Evolutionary conservation across 2,113 vertebrate species (phyloP).

Genomic region (Aptenodytes patagonicus): DNA sequence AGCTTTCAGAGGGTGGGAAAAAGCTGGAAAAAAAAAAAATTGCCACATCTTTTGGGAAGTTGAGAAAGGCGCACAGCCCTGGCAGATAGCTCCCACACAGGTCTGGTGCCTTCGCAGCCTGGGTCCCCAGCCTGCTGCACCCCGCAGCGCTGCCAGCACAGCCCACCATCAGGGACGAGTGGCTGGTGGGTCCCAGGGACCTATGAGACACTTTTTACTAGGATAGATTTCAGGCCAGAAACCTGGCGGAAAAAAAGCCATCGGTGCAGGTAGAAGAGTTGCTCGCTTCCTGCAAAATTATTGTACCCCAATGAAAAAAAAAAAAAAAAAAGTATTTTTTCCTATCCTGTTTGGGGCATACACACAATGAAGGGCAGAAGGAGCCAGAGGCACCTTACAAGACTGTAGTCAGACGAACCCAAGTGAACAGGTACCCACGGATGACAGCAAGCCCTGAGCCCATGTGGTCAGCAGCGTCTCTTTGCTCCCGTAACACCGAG

Average conservation of each 20-base stretch:
- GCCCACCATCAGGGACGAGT: background rate
- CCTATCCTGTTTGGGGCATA: background rate
- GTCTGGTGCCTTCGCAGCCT: background rate
- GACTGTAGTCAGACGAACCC: background rate
- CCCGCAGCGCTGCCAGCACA: background rate
- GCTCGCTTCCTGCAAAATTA: background rate
- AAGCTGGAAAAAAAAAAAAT: background rate
- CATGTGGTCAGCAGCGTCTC: rapidly evolving
- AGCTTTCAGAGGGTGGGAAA: background rate
- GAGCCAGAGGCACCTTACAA: background rate
- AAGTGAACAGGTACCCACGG: too few species aligned
- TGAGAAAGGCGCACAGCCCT: background rate
- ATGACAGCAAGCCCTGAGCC: background rate
- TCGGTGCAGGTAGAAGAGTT: background rate
- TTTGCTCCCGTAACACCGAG: background rate
- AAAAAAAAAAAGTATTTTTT: background rate
- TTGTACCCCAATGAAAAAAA: background rate
- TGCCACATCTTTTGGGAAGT: background rate
- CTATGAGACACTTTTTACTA: rapidly evolving
- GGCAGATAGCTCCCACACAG: background rate
- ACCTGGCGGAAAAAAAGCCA: background rate
- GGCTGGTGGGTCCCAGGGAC: background rate
- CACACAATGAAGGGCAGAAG: background rate
- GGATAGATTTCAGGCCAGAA: background rate
- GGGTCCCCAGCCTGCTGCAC: background rate